phyloP scores from a whole-genome alignment of 1,140 invertebrate genomes.

The Hylaeus anthracinus region DNA sequence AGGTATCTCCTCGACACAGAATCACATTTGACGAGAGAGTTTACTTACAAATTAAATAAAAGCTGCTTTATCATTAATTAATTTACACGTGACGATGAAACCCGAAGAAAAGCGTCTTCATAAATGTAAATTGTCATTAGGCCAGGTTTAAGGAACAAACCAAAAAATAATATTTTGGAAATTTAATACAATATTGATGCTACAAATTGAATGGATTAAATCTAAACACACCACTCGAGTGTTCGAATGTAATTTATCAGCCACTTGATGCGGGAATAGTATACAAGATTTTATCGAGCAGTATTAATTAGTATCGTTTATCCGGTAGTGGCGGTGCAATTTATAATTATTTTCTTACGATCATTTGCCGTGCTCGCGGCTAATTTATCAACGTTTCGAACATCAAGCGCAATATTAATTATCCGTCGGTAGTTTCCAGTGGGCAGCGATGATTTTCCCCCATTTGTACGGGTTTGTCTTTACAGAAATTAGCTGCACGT shows the following conservation, averaged over 20 bases:
- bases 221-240: no score
- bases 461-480: background rate
- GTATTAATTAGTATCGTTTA: background rate
- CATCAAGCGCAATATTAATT: background rate
- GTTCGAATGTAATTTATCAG: background rate
- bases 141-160: no score
- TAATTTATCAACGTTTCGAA: constrained; percentile 3
- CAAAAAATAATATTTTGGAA: background rate
- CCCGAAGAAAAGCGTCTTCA: no score
- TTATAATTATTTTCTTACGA: constrained; percentile 1
- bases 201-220: no score
- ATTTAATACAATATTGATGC: background rate
- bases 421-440: no score
- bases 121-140: no score
- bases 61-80: no score
- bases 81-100: no score
- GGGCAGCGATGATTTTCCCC: background rate
- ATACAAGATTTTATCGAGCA: background rate
- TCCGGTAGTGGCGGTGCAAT: background rate
- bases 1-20: no score
- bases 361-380: background rate
- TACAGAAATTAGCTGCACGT: background rate
- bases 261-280: background rate
- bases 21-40: no score
- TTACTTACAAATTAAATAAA: no score